Base-by-base conservation (phyloP, 2,113 vertebrate genomes). In the Aphyosemion australe region DNA sequence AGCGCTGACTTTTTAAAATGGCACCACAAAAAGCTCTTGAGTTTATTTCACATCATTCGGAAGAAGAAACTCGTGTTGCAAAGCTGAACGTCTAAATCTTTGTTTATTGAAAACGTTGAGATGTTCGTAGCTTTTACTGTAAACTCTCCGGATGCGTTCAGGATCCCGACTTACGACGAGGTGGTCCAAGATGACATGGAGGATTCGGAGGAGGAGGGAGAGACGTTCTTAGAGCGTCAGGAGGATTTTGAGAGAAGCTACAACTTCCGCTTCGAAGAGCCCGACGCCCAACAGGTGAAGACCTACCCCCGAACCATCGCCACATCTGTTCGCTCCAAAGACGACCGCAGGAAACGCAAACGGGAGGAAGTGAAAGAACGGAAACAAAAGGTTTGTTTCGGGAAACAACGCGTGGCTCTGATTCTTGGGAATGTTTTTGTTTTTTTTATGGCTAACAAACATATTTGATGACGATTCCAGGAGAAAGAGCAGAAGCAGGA, bases 181-280 rank as follows among this genome's bases (percentile, higher is more conserved):
- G 62, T 93, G 58, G 68, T 92, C 12, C 88, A 91, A n/a, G 93
- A 94, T 0, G 92, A 94, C 0, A n/a, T 92, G 50, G 92, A 92
- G 0, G 95, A 97, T 45, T 97, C 95, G 0, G 95, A 95, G 1
- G 95, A 95, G 2, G 96, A 97, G 65, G 96, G 94, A 0, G 94
- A 95, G 71, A 84, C 88, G 0, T 97, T 97, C 76, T 69, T 97
- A 74, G 86, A 91, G 82, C 93, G 89, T 16, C 96, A 97, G 88
- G 94, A 94, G n/a, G 90, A 94, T 72, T 97, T 96, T 65, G 95
- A 97, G 84, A 92, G 94, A 42, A 91, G 88, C 54, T 95, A 95
- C 88, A 97, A 97, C 82, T 97, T 97, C 80, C 94, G 96, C 65
- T 97, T 95, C 4, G 95, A 97, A 73, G 96, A 97, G 74, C 95